Conservation (phyloP, 2,113 vertebrate species). For the Azemiops feae region DNA sequence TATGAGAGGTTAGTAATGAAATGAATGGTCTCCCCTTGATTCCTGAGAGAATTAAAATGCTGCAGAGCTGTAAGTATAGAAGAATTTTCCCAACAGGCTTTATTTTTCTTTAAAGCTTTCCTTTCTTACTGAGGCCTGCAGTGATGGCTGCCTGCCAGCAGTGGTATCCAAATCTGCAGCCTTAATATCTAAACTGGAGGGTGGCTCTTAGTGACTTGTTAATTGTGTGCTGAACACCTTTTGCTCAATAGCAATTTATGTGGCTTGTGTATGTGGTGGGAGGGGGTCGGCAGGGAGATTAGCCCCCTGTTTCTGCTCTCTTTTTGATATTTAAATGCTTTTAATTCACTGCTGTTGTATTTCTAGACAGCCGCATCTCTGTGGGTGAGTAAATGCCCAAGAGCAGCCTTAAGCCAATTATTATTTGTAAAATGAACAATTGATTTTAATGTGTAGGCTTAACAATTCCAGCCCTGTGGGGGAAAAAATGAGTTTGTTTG, state of each 20-base stretch:
- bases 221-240: constrained; percentile 52
- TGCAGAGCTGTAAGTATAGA: constrained; percentile 12
- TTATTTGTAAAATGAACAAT: constrained; percentile 21
- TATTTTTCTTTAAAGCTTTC: background rate
- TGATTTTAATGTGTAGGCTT: constrained; percentile 23
- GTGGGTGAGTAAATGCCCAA: background rate
- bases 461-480: constrained; percentile 1
- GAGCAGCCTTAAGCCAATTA: constrained; percentile 25
- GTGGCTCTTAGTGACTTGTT: constrained; percentile 49
- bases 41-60: constrained; percentile 4
- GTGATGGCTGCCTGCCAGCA: constrained; percentile 66
- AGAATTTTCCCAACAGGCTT: constrained; percentile 1
- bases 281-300: background rate
- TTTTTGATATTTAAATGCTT: background rate
- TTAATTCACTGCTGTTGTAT: background rate
- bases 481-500: constrained; percentile 24
- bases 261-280: background rate
- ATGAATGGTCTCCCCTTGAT: background rate
- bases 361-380: constrained; percentile 14
- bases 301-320: rapidly evolving
- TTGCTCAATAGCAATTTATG: constrained; percentile 32
- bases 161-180: constrained; percentile 43
- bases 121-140: constrained; percentile 61
- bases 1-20: constrained; percentile 42
- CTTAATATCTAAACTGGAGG: constrained; percentile 50